phyloP scores from a whole-genome alignment of 2,888 invertebrate species.

The Drosophila neotestacea region DNA sequence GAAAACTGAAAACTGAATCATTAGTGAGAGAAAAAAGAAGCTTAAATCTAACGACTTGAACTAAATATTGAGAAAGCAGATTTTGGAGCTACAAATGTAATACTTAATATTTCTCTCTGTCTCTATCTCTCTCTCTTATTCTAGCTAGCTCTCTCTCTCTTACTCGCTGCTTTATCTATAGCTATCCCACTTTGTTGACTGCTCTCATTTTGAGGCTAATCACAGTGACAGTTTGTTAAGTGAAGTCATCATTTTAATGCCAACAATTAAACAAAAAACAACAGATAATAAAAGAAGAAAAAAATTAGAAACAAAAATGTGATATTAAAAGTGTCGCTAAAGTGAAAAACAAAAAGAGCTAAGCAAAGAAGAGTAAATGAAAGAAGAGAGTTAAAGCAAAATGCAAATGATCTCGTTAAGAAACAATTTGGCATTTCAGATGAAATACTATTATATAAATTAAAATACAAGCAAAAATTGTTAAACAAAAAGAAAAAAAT shows the following conservation, averaged over 20 bases:
- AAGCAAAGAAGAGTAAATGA: neutral
- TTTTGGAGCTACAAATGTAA: neutral
- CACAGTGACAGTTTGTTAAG: constrained; percentile 17
- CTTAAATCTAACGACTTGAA: constrained; percentile 13
- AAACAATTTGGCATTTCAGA: constrained; percentile 41
- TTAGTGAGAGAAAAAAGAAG: constrained; percentile 13
- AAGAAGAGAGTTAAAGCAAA: constrained; percentile 13
- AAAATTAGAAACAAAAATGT: neutral
- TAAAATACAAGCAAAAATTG: neutral
- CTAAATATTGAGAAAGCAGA: constrained; percentile 37
- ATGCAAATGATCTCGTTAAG: constrained; percentile 41
- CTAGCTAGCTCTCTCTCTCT: neutral
- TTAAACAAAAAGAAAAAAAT: neutral
- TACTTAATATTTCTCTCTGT: neutral
- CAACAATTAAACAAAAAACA: constrained; percentile 22
- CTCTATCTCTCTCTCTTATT: neutral
- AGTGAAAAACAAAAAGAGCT: constrained; percentile 11
- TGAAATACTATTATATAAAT: constrained; percentile 6
- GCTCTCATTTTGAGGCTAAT: constrained; percentile 26
- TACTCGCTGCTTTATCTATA: neutral
- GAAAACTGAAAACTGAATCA: neutral
- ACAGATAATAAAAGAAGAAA: neutral
- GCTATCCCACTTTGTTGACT: neutral
- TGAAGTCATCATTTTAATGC: constrained; percentile 37
- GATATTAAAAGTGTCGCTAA: constrained; percentile 16